Evolutionary conservation across 2,113 vertebrate species (phyloP), one percentile per base, ranked within the genome.

Genomic region (Oreochromis aureus): DNA sequence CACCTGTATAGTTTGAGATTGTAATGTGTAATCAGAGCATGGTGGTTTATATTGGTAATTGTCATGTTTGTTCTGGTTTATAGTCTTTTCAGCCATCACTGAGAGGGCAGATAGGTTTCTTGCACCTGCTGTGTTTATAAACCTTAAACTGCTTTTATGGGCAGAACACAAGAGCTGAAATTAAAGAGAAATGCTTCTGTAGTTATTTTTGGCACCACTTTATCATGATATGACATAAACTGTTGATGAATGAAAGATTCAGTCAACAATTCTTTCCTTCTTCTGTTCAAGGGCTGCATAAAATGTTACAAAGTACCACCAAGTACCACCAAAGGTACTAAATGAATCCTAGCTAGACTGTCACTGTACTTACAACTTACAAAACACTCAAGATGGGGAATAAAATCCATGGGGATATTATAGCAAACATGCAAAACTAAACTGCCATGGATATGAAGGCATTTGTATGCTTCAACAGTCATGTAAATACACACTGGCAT

Each of bases 1-100:
- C 24, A 56, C 12, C 12, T 2, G 1, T 78, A 32, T 8, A 32
- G 16, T 78, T 78, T 78, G 18, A 12, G 16, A 19, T 53, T 6
- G 27, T 78, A 78, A 12, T 6, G 10, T 48, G 18, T 53, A 51
- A 53, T 78, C 46, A 53, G 46, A 53, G 24, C 11, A 53, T 12
- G 27, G 18, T 32, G 27, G 10, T 51, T 78, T 78, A 51, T 51
- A 4, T 51, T 5, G 16, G 46, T 4, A 78, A 78, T 4, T 34
- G 73, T 53, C 73, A n/a, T 53, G 73, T 32, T 53, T 51, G 73
- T 78, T 78, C 27, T 51, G 71, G 71, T 78, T n/a, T 78, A 6
- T 19, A 78, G 16, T 51, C 10, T 53, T 78, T 78, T 78, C 71
- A 76, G 2, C 24, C 71, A 76, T 51, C 24, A 51, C 44, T 3